Evolutionary conservation across 2,797 vertebrate species (phyloP).

Genomic region (Hoplostethus atlanticus): DNA sequence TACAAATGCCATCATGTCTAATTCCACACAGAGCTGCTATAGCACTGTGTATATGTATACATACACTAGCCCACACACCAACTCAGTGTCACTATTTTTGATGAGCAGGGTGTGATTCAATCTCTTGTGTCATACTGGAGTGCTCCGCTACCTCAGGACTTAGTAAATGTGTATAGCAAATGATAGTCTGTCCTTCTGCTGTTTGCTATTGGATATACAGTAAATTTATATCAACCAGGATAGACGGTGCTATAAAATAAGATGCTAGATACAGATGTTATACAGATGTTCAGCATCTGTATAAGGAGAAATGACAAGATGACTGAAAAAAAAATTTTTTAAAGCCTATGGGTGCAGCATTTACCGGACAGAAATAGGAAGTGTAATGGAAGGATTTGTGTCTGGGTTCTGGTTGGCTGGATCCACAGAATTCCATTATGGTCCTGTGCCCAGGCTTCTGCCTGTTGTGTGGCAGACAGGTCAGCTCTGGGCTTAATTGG

Average conservation of each 20-base stretch:
- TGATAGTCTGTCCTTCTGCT: background rate
- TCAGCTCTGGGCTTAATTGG: conserved; percentile 53
- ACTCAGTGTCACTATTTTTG: background rate
- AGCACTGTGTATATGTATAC: background rate
- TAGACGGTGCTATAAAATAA: background rate
- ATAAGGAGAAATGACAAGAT: conserved; percentile 17
- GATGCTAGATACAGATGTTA: too few relatives aligned
- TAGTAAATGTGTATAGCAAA: background rate
- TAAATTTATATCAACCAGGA: background rate
- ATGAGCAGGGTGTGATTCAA: background rate
- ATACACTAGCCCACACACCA: background rate
- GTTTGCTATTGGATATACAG: background rate
- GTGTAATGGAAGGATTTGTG: conserved; percentile 65
- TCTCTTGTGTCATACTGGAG: background rate
- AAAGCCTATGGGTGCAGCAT: conserved; percentile 35
- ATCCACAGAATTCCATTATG: conserved; percentile 67
- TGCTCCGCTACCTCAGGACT: background rate
- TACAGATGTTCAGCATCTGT: background rate
- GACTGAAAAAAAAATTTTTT: conserved; percentile 35
- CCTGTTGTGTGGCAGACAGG: conserved; percentile 57
- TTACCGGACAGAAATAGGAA: conserved; percentile 73
- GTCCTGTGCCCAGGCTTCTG: conserved; percentile 57
- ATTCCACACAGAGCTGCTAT: background rate
- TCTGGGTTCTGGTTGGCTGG: conserved; percentile 69
- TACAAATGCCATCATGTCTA: background rate